phyloP scores from a whole-genome alignment of 2,113 vertebrate species.

The Bambusicola thoracicus region DNA sequence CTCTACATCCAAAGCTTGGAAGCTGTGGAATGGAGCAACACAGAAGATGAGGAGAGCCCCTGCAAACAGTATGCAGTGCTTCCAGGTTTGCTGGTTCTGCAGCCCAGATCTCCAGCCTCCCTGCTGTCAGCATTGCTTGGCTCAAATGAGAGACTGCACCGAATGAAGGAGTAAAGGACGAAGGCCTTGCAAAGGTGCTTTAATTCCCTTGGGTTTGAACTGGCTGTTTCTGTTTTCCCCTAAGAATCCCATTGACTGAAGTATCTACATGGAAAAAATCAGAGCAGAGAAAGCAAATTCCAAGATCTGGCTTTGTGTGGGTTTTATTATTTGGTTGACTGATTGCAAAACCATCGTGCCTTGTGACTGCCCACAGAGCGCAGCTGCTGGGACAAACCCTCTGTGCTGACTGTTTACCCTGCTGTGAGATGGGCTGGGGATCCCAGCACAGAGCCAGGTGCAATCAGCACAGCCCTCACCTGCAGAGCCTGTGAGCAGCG shows the following conservation, averaged over 20 bases:
- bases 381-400: background rate
- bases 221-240: background rate
- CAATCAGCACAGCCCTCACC: background rate
- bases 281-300: background rate
- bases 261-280: background rate
- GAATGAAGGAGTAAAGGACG: background rate
- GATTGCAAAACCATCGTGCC: background rate
- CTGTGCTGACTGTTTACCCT: background rate
- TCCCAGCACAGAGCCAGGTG: background rate
- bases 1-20: background rate
- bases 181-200: background rate
- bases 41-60: background rate
- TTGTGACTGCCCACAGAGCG: background rate
- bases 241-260: background rate
- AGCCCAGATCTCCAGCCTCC: background rate
- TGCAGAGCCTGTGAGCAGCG: background rate
- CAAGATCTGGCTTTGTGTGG: background rate
- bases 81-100: background rate
- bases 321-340: background rate
- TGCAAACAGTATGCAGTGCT: fast-evolving
- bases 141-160: background rate
- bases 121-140: background rate
- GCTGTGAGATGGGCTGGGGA: background rate
- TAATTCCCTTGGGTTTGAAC: background rate
- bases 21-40: background rate